A percentile compares a stretch with the other conserved stretches of the same genome.
Conservation (phyloP, 1,140 invertebrate genomes). For the Sinonovacula constricta region DNA sequence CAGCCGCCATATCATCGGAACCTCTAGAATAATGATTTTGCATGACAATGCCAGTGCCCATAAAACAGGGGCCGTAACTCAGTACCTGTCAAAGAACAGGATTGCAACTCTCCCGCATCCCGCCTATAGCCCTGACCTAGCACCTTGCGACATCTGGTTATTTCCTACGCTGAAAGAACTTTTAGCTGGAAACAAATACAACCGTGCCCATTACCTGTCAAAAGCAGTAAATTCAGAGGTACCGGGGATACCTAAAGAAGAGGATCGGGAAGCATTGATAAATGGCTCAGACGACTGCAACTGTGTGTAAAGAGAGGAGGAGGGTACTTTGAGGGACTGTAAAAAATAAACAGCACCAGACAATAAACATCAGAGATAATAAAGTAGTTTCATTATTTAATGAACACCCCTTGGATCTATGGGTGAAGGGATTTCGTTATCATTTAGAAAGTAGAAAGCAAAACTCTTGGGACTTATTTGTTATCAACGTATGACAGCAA, state of each 20-base stretch:
- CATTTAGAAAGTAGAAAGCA: too few species aligned
- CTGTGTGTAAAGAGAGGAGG: constrained; percentile 5
- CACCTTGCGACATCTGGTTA: constrained; percentile 20
- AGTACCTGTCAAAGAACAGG: not conserved
- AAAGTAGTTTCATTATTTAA: not conserved
- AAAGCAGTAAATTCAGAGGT: constrained; percentile 25
- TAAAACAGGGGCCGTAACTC: constrained; percentile 24
- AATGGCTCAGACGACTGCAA: constrained; percentile 11
- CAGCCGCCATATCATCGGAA: constrained; percentile 8
- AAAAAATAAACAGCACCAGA: not conserved
- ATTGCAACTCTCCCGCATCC: constrained; percentile 13
- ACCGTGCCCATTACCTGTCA: constrained; percentile 17
- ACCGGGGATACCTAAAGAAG: constrained; percentile 26
- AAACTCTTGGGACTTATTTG: too few species aligned
- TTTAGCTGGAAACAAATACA: constrained; percentile 19
- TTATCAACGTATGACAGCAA: too few species aligned
- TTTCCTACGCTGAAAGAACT: constrained; percentile 16
- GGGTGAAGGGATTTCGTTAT: too few species aligned
- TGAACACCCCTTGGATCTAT: not conserved
- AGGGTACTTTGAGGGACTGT: constrained; percentile 19
- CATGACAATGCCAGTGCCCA: constrained; percentile 24
- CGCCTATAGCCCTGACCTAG: constrained; percentile 3
- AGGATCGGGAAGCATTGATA: constrained; percentile 10
- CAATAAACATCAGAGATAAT: not conserved
- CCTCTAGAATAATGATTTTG: constrained; percentile 6